A percentile compares a stretch with the other conserved stretches of the same genome.
These are phyloP conservation scores for Unio delphinus DNA, from an alignment of 2,888 invertebrate genomes.

Conservation along the genomic window DNA sequence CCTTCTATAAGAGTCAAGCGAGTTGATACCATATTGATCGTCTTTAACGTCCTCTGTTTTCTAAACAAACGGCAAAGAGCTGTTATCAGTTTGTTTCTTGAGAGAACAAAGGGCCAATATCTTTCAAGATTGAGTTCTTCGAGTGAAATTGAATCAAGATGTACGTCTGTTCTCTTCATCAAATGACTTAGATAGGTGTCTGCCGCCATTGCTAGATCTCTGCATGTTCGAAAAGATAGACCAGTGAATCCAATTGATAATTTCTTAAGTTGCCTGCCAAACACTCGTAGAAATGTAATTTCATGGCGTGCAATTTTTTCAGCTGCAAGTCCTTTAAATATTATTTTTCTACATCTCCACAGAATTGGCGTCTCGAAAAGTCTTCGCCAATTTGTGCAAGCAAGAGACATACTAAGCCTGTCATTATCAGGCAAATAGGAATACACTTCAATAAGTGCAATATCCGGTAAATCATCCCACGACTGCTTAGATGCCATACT, in stretches of 20 bases:
- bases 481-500: no score
- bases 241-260: slow-evolving; percentile 30
- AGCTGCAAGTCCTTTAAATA: slow-evolving; percentile 20
- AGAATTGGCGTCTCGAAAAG: slow-evolving; percentile 40
- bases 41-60: slow-evolving; percentile 29
- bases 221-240: slow-evolving; percentile 33
- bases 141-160: slow-evolving; percentile 28
- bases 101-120: slow-evolving; percentile 40
- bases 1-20: slow-evolving; percentile 37
- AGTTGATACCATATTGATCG: slow-evolving; percentile 29
- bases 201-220: slow-evolving; percentile 32
- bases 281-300: slow-evolving; percentile 31
- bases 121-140: slow-evolving; percentile 36
- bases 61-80: slow-evolving; percentile 38
- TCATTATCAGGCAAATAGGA: slow-evolving; percentile 34
- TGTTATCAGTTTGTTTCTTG: slow-evolving; percentile 31
- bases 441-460: slow-evolving; percentile 43
- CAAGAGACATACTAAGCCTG: slow-evolving; percentile 35
- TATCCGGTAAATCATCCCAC: slow-evolving; percentile 46
- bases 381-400: slow-evolving; percentile 49
- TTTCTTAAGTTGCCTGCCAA: slow-evolving; percentile 32
- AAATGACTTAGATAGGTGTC: slow-evolving; percentile 26
- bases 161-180: slow-evolving; percentile 21
- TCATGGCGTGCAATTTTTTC: slow-evolving; percentile 26
- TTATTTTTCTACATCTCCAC: slow-evolving; percentile 44